Evolutionary conservation across 2,888 invertebrate genomes (phyloP).

Genomic region (Cheilosia soror): DNA sequence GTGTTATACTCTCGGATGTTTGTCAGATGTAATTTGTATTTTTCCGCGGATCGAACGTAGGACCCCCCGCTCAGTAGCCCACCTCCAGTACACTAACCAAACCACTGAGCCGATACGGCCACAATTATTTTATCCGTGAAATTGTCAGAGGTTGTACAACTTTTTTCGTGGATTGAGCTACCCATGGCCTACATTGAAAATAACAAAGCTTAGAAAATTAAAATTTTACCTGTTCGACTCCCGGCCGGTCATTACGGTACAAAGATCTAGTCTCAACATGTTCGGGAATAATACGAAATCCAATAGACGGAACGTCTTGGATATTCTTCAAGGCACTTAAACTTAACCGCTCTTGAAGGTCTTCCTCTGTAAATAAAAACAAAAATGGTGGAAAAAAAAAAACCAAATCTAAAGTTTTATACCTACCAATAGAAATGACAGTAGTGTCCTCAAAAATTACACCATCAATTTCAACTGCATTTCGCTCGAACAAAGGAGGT

Average conservation of each 20-base stretch:
- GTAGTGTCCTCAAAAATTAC: slow-evolving; percentile 80
- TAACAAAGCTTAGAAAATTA: background rate
- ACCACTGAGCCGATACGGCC: no score
- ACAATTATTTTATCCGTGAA: no score
- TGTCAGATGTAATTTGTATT: no score
- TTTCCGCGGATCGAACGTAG: no score
- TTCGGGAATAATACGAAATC: slow-evolving; percentile 92
- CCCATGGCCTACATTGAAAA: no score
- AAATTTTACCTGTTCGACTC: slow-evolving; percentile 87
- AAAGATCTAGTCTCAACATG: slow-evolving; percentile 95
- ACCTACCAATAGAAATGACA: slow-evolving; percentile 78
- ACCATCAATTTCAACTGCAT: slow-evolving; percentile 85
- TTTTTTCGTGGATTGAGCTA: no score
- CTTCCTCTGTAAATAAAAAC: slow-evolving; percentile 81
- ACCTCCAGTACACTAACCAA: no score
- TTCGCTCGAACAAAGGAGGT: slow-evolving; percentile 85
- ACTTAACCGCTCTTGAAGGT: slow-evolving; percentile 90
- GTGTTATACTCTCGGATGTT: no score
- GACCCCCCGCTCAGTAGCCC: no score
- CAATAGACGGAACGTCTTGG: slow-evolving; percentile 90
- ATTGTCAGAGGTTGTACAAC: no score
- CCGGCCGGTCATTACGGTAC: slow-evolving; percentile 89
- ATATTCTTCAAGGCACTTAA: slow-evolving; percentile 90
- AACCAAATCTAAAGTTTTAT: background rate
- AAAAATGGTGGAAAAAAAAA: background rate